Percentiles rank a stretch among this genome's conserved stretches.
Evolutionary conservation across 2,888 invertebrate species (phyloP).

Genomic region (Congeria kusceri): DNA sequence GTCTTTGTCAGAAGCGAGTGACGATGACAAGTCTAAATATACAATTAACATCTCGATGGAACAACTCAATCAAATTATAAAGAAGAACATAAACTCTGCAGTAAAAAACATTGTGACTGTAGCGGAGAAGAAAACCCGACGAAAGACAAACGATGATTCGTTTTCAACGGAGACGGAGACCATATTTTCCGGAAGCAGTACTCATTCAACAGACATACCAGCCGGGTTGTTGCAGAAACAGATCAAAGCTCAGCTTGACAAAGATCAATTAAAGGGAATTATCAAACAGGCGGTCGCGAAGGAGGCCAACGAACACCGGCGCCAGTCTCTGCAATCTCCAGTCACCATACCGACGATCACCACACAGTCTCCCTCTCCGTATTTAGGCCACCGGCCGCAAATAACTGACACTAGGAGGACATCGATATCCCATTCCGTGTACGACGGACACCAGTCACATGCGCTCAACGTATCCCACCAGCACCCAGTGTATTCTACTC

Average conservation of each 20-base stretch:
- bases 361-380: constrained; percentile 22
- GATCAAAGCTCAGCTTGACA: constrained; percentile 53
- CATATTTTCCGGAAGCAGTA: constrained; percentile 56
- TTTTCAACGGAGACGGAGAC: constrained; percentile 63
- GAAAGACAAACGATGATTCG: constrained; percentile 38
- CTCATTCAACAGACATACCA: constrained; percentile 53
- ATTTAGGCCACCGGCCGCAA: neutral
- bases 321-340: constrained; percentile 1
- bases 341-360: constrained; percentile 17
- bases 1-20: constrained; percentile 32
- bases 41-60: constrained; percentile 57
- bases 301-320: constrained; percentile 13
- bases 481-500: neutral
- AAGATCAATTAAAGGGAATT: constrained; percentile 44
- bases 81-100: constrained; percentile 54
- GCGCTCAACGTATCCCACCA: neutral
- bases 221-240: constrained; percentile 52
- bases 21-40: constrained; percentile 34
- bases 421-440: neutral
- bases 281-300: constrained; percentile 24
- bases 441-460: neutral
- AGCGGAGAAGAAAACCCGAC: constrained; percentile 11
- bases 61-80: constrained; percentile 51
- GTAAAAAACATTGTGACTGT: constrained; percentile 51
- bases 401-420: neutral